Percentiles rank a stretch among this genome's conserved stretches.
Evolutionary conservation across 2,888 invertebrate species (phyloP).

Genomic region (Hirtodrosophila trivittata): DNA sequence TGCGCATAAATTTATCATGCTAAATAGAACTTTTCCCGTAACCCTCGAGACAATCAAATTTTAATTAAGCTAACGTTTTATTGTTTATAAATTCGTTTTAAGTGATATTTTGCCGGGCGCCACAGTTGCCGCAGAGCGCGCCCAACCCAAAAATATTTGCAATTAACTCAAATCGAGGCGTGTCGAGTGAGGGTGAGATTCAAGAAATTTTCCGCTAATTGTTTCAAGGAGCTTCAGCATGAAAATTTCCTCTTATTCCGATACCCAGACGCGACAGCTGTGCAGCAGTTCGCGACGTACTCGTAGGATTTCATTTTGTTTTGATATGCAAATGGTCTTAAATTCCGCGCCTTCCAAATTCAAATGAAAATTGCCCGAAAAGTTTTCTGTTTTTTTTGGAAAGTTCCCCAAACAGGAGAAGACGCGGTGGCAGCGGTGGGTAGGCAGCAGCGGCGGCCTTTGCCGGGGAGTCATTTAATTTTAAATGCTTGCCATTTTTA

Average conservation of each 20-base stretch:
- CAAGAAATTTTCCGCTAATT: constrained; percentile 70
- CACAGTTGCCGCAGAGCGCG: neutral
- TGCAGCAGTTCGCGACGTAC: constrained; percentile 3
- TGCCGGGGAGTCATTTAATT: constrained; percentile 70
- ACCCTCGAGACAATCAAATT: constrained; percentile 56
- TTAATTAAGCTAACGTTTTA: constrained; percentile 74
- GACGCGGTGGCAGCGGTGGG: neutral
- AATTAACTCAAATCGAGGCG: constrained; percentile 70
- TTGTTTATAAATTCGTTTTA: constrained; percentile 80
- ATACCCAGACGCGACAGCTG: constrained; percentile 50
- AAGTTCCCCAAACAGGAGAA: constrained; percentile 26
- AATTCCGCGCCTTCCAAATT: constrained; percentile 45
- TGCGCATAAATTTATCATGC: constrained; percentile 15
- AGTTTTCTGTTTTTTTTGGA: constrained; percentile 42
- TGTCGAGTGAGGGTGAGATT: constrained; percentile 35
- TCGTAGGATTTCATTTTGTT: constrained; percentile 62
- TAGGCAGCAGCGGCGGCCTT: constrained; percentile 29
- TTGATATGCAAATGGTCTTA: constrained; percentile 73
- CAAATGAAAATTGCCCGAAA: constrained; percentile 72
- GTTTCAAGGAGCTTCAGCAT: constrained; percentile 42
- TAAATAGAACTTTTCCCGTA: constrained; percentile 1
- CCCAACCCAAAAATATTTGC: constrained; percentile 59
- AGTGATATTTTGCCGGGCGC: constrained; percentile 68
- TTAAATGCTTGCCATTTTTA: constrained; percentile 75
- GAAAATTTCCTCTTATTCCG: constrained; percentile 30